These are phyloP conservation scores for Vidua macroura DNA, from an alignment of 2,113 vertebrate species.

Conservation along the genomic window DNA sequence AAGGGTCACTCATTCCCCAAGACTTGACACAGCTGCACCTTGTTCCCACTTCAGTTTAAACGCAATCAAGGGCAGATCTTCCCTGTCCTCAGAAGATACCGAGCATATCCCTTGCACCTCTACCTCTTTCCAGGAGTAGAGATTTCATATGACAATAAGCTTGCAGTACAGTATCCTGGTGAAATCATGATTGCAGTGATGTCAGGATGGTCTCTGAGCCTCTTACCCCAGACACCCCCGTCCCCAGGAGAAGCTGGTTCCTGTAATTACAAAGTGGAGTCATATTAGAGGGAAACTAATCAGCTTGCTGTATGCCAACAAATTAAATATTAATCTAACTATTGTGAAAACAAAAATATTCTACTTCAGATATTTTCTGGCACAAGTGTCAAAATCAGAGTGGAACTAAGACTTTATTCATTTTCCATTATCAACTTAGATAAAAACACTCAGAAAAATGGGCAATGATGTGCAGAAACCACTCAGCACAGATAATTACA, in stretches of 20 bases:
- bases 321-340: conserved; percentile 56
- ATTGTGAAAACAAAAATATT: conserved; percentile 41
- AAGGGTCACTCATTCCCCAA: fast-evolving
- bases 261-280: conserved; percentile 34
- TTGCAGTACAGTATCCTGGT: not conserved
- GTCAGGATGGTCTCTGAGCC: not conserved
- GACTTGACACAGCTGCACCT: not conserved
- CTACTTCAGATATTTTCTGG: conserved; percentile 44
- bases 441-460: conserved; percentile 57
- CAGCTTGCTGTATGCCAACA: conserved; percentile 36
- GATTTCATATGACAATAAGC: not conserved
- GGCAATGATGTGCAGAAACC: conserved; percentile 47
- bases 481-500: conserved; percentile 50
- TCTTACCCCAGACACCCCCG: not conserved
- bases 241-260: not conserved
- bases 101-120: not conserved
- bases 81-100: not conserved
- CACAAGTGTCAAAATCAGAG: conserved; percentile 46
- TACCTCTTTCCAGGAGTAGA: not conserved
- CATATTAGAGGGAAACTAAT: conserved; percentile 27
- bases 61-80: not conserved
- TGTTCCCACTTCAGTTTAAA: not conserved
- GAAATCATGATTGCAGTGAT: not conserved
- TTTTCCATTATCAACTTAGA: conserved; percentile 58
- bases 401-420: conserved; percentile 37